Evolutionary conservation across 2,113 vertebrate species (phyloP), one percentile per base, ranked within the genome.

Genomic region (Nibea albiflora): DNA sequence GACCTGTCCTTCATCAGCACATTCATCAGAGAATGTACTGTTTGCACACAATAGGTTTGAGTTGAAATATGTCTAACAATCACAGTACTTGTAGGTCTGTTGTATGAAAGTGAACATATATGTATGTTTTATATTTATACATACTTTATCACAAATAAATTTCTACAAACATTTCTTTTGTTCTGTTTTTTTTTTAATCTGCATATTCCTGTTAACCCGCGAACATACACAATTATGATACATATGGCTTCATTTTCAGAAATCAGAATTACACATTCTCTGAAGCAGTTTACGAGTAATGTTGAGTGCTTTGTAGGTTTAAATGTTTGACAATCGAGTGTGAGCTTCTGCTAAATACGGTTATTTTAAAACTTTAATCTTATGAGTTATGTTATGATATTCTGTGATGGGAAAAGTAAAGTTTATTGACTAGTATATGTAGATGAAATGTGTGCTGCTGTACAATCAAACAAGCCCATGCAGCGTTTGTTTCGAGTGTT

Each of bases 111-210:
- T 90, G 72, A 86, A 90, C 90, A 89, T 81, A 93, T 85, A 86
- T 88, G 89, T 93, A 92, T 91, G 90, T 94, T 95, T 94, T 95
- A 92, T 95, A 96, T 95, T 96, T 95, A 95, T 96, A 92, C 65
- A 93, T 94, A 88, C 83, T 89, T 92, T 92, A 94, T 93, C 88
- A 85, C 86, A 88, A 95, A 95, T 95, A 95, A 93, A 94, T 94
- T 94, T 95, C 72, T 95, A 94, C 83, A 92, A 85, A 77, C 53
- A 61, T 15, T 39, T 62, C 0, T 44, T 86, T 87, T 83, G 67
- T 80, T 85, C 20, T 86, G 28, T 61, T 88, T 85, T 35, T 58
- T 88, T 85, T 35, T 74, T 64, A 67, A 73, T 78, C 73, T 16
- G n/a, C 39, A 53, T 66, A 47, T 68, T 69, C 8, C 42, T 12